Evolutionary conservation across 2,113 vertebrate species (phyloP), one percentile per base, ranked within the genome.

Genomic region (Taxidea taxus): DNA sequence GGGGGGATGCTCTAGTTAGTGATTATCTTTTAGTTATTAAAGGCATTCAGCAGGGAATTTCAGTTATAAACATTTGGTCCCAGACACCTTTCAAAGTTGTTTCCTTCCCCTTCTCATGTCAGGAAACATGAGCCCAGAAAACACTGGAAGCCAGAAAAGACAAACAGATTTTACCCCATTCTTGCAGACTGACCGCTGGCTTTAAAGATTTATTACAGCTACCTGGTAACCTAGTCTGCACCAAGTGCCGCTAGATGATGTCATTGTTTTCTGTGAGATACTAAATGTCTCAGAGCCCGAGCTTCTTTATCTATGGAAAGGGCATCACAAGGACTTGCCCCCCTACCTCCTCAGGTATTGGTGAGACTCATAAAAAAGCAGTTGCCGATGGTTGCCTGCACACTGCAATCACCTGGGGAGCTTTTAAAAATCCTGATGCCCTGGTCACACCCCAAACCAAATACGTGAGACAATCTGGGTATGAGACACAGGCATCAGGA

Each of bases 171-270:
- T 97, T 64, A 97, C 95, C 49, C 37, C 96, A 77, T 74, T 85
- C 68, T 93, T 86, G 44, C 5, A 90, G 90, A 74, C 91, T 84
- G 95, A 97, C 94, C 0, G 44, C 8, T 14, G 80, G 94, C 51
- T 80, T 97, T 95, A 94, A 95, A 97, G 91, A 97, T 72, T 96
- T 95, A 91, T 16, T 56, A 58, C 10, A 96, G 64, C 66, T 92
- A 75, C 23, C 72, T 97, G 70, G 64, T 96, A 96, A 95, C 21
- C 25, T 51, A 62, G 62, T 80, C 44, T 68, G 34, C 13, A 94
- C 25, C 29, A 66, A 82, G 16, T 42, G 60, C 78, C 66, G 84
- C 54, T 68, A 66, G 47, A 93, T 90, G 82, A 91, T 87, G 93
- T 97, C 70, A 68, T 78, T 97, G 15, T 94, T 91, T 93, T 64